A percentile compares a stretch with the other conserved stretches of the same genome.
phyloP scores from a whole-genome alignment of 2,113 vertebrate species.

The Lagopus leucura region DNA sequence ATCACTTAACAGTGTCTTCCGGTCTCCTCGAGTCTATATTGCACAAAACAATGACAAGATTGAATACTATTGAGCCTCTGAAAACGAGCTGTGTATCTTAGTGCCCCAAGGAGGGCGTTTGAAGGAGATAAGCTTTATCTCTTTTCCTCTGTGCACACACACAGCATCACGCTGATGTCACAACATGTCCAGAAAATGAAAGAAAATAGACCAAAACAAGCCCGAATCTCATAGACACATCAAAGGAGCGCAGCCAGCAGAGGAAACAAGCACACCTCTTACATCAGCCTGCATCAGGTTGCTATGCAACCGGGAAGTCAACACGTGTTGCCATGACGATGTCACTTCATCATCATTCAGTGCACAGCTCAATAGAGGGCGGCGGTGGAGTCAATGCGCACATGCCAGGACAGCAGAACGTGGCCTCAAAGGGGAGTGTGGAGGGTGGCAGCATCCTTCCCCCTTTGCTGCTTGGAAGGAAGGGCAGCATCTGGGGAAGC shows the following conservation, averaged over 20 bases:
- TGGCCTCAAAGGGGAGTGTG: not conserved
- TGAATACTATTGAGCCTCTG: not conserved
- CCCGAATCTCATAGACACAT: conserved; percentile 58
- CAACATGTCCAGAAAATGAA: not conserved
- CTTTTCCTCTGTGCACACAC: not conserved
- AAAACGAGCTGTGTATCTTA: not conserved
- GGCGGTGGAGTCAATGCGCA: not conserved
- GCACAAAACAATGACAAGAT: not conserved
- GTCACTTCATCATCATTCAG: conserved; percentile 81
- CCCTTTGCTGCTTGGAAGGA: not conserved
- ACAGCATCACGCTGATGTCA: conserved; percentile 27
- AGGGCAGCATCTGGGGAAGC: not conserved
- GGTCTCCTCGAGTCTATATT: not conserved
- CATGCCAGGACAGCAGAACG: not conserved
- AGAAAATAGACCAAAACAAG: not conserved
- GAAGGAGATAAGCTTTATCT: not conserved
- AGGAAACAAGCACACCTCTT: conserved; percentile 76
- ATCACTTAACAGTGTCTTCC: not conserved
- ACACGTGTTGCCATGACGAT: conserved; percentile 88
- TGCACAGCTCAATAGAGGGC: not conserved
- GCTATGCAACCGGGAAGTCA: conserved; percentile 82
- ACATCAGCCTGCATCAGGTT: conserved; percentile 83
- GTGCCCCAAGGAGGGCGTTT: not conserved
- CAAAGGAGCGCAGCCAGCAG: conserved; percentile 21
- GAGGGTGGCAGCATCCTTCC: not conserved